Percentiles rank a stretch among this genome's conserved stretches.
Conservation (phyloP, 2,888 invertebrate species). For the Thymelicus sylvestris region DNA sequence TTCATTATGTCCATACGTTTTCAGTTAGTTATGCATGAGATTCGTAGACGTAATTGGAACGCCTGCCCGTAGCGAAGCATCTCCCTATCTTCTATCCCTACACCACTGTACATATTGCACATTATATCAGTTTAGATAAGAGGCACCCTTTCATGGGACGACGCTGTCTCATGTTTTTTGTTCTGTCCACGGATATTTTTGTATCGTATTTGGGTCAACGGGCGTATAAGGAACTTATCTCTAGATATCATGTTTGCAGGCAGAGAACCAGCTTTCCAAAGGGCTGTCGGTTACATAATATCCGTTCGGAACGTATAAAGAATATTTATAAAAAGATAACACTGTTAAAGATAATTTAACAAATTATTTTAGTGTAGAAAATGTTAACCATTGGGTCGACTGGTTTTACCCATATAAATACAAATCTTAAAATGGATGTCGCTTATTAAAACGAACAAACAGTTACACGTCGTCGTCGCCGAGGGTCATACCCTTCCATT, state of each 20-base stretch:
- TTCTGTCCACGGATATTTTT: constrained; percentile 32
- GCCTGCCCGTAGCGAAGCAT: not conserved
- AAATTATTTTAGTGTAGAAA: too few species aligned
- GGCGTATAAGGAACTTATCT: constrained; percentile 10
- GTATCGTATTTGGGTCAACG: constrained; percentile 31
- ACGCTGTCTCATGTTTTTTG: constrained; percentile 34
- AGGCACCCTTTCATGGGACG: constrained; percentile 19
- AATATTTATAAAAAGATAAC: too few species aligned
- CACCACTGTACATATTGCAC: constrained; percentile 23
- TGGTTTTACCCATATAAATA: constrained; percentile 4
- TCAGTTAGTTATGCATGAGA: constrained; percentile 6
- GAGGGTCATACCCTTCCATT: constrained; percentile 28
- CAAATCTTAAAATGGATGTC: not conserved
- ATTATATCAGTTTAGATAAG: constrained; percentile 34
- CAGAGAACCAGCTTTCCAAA: not conserved
- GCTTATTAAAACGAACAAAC: constrained; percentile 13
- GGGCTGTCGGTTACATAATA: not conserved
- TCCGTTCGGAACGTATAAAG: too few species aligned
- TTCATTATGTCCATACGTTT: not conserved
- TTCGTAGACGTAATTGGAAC: constrained; percentile 19
- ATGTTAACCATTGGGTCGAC: too few species aligned
- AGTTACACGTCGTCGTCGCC: not conserved
- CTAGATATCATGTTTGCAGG: not conserved
- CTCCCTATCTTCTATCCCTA: constrained; percentile 23
- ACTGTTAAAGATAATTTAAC: too few species aligned